These are phyloP conservation scores for Perca flavescens DNA, from an alignment of 2,113 vertebrate species.

Conservation along the genomic window DNA sequence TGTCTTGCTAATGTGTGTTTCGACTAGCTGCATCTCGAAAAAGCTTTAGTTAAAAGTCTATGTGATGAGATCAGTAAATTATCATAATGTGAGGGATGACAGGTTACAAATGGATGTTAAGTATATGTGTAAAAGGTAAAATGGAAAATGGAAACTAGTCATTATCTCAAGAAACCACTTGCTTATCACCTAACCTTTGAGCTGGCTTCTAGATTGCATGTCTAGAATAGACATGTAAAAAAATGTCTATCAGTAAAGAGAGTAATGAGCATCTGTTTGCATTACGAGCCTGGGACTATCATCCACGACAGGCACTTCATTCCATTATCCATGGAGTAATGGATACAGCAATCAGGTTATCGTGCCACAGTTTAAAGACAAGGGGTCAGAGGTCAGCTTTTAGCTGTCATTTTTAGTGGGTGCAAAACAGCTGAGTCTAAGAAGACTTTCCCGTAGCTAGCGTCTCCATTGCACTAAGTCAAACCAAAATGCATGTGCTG, in stretches of 20 bases:
- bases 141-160: slow-evolving; percentile 61
- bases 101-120: slow-evolving; percentile 61
- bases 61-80: slow-evolving; percentile 46
- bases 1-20: slow-evolving; percentile 26
- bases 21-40: slow-evolving; percentile 30
- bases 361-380: slow-evolving; percentile 51
- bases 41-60: slow-evolving; percentile 23
- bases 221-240: slow-evolving; percentile 56
- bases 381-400: slow-evolving; percentile 59
- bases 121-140: slow-evolving; percentile 52
- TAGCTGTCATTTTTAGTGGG: slow-evolving; percentile 60
- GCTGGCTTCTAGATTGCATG: slow-evolving; percentile 68
- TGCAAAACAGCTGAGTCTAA: slow-evolving; percentile 73
- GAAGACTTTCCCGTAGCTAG: slow-evolving; percentile 50
- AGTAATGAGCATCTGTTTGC: slow-evolving; percentile 78
- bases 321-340: slow-evolving; percentile 74
- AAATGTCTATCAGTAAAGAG: slow-evolving; percentile 43
- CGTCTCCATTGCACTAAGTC: slow-evolving; percentile 41
- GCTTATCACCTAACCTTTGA: slow-evolving; percentile 65
- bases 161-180: slow-evolving; percentile 64
- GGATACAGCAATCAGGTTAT: slow-evolving; percentile 61
- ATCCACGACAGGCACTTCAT: slow-evolving; percentile 62
- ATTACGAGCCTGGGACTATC: slow-evolving; percentile 58
- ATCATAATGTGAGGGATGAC: slow-evolving; percentile 40
- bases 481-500: slow-evolving; percentile 69